Evolutionary conservation across 2,113 vertebrate genomes (phyloP).

Genomic region (Aldabrachelys gigantea): DNA sequence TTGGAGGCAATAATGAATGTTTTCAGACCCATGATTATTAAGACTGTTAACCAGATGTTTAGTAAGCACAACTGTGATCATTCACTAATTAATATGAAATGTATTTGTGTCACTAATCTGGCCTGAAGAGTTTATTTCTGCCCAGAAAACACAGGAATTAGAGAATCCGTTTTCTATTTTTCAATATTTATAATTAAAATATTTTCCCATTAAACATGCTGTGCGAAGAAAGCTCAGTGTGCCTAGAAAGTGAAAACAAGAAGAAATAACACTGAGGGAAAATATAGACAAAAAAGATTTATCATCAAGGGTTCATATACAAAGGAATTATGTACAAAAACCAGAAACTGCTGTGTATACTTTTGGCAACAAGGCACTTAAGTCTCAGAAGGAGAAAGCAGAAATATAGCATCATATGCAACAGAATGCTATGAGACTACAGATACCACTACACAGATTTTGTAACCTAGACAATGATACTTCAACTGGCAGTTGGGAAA

Average conservation of each 20-base stretch:
- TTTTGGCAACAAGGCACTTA: background rate
- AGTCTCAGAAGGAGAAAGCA: background rate
- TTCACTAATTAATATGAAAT: background rate
- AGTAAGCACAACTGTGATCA: background rate
- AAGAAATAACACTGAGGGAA: background rate
- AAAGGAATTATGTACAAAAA: background rate
- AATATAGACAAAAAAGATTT: background rate
- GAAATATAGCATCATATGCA: background rate
- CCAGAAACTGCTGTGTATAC: background rate
- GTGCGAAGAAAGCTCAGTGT: background rate
- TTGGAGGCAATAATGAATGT: conserved; percentile 7
- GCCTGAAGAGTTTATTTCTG: background rate
- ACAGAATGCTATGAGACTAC: background rate
- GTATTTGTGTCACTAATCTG: background rate
- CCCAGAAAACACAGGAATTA: background rate
- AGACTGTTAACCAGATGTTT: background rate
- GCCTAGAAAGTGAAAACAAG: background rate
- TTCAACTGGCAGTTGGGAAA: background rate
- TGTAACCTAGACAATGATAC: background rate
- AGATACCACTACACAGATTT: background rate
- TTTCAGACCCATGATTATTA: conserved; percentile 20
- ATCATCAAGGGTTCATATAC: background rate
- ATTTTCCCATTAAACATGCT: background rate
- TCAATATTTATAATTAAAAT: background rate
- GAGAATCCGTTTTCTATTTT: background rate